Evolutionary conservation across 2,888 invertebrate genomes (phyloP), one percentile per base, ranked within the genome.

Genomic region (Dicyrtomina minuta): DNA sequence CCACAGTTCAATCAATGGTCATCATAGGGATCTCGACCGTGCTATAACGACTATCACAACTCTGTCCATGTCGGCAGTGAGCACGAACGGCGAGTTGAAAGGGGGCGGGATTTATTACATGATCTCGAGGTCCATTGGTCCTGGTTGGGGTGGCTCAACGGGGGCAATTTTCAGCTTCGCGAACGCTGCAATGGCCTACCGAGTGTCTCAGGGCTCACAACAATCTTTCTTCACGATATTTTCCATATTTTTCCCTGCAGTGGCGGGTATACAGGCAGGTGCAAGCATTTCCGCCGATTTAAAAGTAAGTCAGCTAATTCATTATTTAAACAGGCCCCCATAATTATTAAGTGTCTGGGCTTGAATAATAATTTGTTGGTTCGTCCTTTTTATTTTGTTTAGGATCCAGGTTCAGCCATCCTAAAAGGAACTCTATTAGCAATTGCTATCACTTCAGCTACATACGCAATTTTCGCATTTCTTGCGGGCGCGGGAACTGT

Each of bases 71-170:
- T 91, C 91, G 77, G 92, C 93, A 70, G 90, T 93, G 79, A 89
- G 91, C 20, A 72, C 72, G 0, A 72, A 72, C 27, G 71, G 79
- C 68, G 95, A 96, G 84, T 95, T 98, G 69, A 95, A 94, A 87
- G 96, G 96, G 86, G 97, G 93, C 80, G 98, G 98, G 33, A 93
- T 97, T 65, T 98, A 98, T 83, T 99, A 94, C 84, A 93, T 99
- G 80, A 96, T 98, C 81, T 96, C 95, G 24, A 86, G 97, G 79
- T 95, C 96, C 0, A 84, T 98, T 62, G 98, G 98, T 0, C 96
- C 97, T 0, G 96, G 97, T 83, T 97, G 96, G 80, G 98, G 97
- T 1, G 97, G 74, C 10, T 82, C 96, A 0, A 95, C 98, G 17
- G 98, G 98, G n/a, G 88, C 97, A 12, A 93, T 98, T 12, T 97